Base-by-base conservation (phyloP, 1,140 invertebrate species). In the Callitettix versicolor region DNA sequence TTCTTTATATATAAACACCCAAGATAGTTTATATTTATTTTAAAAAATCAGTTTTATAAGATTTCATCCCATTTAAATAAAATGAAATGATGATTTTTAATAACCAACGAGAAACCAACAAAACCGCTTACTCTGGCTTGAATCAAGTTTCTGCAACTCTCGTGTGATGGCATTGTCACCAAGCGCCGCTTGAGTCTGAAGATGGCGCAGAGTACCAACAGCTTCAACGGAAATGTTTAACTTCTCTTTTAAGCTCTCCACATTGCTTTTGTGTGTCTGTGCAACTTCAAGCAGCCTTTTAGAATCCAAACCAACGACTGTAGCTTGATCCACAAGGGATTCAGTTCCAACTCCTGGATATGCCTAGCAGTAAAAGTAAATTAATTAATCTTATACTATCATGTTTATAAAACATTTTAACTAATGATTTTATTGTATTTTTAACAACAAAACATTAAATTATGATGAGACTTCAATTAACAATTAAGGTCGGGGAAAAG, bases 101-200 rank as follows among this genome's bases (percentile, higher is more conserved):
- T n/a, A n/a, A n/a, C n/a, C n/a, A n/a, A n/a, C n/a, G n/a, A n/a
- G n/a, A 30, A 30, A 4, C 26, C 26, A 30, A 30, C 3, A 9
- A 30, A 30, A 36, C n/a, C 9, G 33, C 33, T 46, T 21, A 55
- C 24, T 24, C 33, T 46, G 20, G 47, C 20, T 40, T 12, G 54
- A 34, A 17, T 41, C 48, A 4, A 75, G 60, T 51, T 72, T 69
- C 6, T 67, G 64, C n/a, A 76, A 59, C 58, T 73, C 72, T 3
- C 71, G 56, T 46, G 71, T 69, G 33, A 79, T 73, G 34, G 73
- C 67, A 59, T 80, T 79, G 33, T 77, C 76, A 6, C 69, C 74
- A 15, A 71, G 69, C 0, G 73, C 76, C 0, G 76, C 74, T 26
- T 61, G 69, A 17, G 76, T 74, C 3, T 80, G 65, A 3, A 71